Conservation (phyloP, 2,888 invertebrate species). For the Polyploca ridens region DNA sequence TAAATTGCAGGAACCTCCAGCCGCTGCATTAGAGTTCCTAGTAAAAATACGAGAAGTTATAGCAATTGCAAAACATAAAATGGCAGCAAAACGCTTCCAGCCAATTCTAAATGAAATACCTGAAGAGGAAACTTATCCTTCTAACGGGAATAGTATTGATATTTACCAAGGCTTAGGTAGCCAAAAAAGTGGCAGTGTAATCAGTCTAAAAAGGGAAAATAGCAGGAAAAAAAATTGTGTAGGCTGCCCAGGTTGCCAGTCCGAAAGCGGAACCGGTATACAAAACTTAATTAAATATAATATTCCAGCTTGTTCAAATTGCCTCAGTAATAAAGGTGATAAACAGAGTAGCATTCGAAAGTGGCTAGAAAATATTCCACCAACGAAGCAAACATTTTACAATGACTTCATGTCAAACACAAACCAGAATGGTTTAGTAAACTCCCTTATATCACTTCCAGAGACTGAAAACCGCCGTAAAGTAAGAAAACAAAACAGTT, state of each 20-base stretch:
- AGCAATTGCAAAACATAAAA: slow-evolving; percentile 94
- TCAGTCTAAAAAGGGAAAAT: slow-evolving; percentile 86
- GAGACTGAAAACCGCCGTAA: slow-evolving; percentile 52
- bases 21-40: slow-evolving; percentile 95
- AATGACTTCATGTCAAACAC: slow-evolving; percentile 54
- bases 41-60: slow-evolving; percentile 96
- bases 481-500: slow-evolving; percentile 71
- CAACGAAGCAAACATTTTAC: slow-evolving; percentile 59
- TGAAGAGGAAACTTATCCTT: slow-evolving; percentile 88
- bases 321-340: slow-evolving; percentile 85
- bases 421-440: slow-evolving; percentile 55
- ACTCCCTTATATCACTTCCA: slow-evolving; percentile 69
- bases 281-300: slow-evolving; percentile 74
- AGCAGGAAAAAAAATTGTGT: slow-evolving; percentile 85
- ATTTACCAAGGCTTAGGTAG: slow-evolving; percentile 77
- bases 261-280: slow-evolving; percentile 55
- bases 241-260: slow-evolving; percentile 88
- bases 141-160: slow-evolving; percentile 79
- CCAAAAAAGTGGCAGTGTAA: slow-evolving; percentile 80
- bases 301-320: slow-evolving; percentile 80
- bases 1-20: slow-evolving; percentile 92
- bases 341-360: slow-evolving; percentile 90
- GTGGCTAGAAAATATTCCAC: slow-evolving; percentile 90
- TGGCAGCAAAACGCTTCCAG: slow-evolving; percentile 91
- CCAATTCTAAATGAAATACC: slow-evolving; percentile 92